Evolutionary conservation across 2,797 vertebrate species (phyloP), one percentile per base, ranked within the genome.

Genomic region (Aeoliscus strigatus): DNA sequence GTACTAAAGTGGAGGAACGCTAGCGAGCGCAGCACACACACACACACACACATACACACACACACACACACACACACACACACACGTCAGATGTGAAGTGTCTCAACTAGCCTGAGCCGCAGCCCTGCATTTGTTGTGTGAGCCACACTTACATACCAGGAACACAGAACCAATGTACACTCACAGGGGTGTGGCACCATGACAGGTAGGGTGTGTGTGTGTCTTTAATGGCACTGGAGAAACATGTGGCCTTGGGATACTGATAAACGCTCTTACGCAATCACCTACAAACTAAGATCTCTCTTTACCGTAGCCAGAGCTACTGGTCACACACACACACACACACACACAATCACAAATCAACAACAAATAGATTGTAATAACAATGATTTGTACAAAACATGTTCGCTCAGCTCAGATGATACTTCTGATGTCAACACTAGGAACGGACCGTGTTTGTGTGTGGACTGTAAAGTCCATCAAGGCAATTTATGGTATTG

Each of bases 91-190:
- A 50, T 23, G 40, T 11, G 24, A 66, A 58, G 18, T 5, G 66
- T 59, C 62, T 27, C 6, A 61, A 66, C 71, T 67, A 37, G 69
- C 64, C 70, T 32, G 5, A 54, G 60, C 64, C 64, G 58, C 66
- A 68, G 46, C 77, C 66, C 45, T 43, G 29, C 56, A 35, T 62
- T 71, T 70, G 65, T 62, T 56, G 51, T 57, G 42, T 23, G 60
- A 75, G 45, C 31, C 52, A 17, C 30, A 58, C 51, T 28, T 45
- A n/a, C n/a, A n/a, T n/a, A n/a, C 15, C 51, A 55, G 46, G 56
- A 70, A 59, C 18, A 43, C 35, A 25, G 2, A 27, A 18, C 14
- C 23, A 27, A 35, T 3, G 2, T 37, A 51, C 54, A 60, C 47
- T 52, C 50, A 67, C 66, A 56, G 62, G 54, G 77, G 74, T 61